Evolutionary conservation across 2,888 invertebrate species (phyloP).

Genomic region (Penaeus monodon): DNA sequence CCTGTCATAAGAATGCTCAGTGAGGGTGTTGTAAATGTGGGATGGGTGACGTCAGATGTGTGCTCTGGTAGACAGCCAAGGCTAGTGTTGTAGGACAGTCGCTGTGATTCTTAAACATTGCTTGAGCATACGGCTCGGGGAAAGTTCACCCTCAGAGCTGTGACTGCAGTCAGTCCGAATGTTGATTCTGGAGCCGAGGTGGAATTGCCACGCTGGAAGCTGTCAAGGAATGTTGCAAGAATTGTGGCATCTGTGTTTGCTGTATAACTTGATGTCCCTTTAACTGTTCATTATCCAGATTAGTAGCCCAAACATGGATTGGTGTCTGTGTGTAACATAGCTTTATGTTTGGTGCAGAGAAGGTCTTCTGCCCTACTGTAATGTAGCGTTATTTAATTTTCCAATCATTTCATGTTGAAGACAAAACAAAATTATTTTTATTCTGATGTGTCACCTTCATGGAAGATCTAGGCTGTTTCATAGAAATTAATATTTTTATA

Average conservation of each 20-base stretch:
- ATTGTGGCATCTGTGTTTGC: slow-evolving; percentile 32
- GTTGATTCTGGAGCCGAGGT: not conserved
- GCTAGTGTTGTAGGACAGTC: slow-evolving; percentile 24
- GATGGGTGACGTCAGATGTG: slow-evolving; percentile 6
- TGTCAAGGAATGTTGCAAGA: slow-evolving; percentile 20
- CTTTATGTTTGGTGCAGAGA: slow-evolving; percentile 38
- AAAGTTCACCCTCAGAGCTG: too few species aligned
- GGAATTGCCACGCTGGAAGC: slow-evolving; percentile 8
- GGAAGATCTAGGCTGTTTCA: slow-evolving; percentile 25
- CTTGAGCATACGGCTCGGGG: not conserved
- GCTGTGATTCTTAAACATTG: slow-evolving; percentile 27
- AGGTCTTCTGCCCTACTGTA: slow-evolving; percentile 16
- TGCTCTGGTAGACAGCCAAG: slow-evolving; percentile 11
- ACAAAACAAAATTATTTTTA: slow-evolving; percentile 25
- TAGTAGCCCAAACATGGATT: slow-evolving; percentile 24
- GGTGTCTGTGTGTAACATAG: slow-evolving; percentile 45
- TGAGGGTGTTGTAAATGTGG: slow-evolving; percentile 29
- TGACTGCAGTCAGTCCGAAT: too few species aligned
- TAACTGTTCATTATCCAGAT: slow-evolving; percentile 33
- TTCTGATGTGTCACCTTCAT: slow-evolving; percentile 27
- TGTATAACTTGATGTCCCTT: slow-evolving; percentile 41
- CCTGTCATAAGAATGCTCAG: slow-evolving; percentile 45
- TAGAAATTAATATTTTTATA: slow-evolving; percentile 43
- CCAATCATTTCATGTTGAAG: slow-evolving; percentile 3
- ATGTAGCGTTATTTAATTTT: slow-evolving; percentile 14